Evolutionary conservation across 1,140 invertebrate species (phyloP).

Genomic region (Ips nitidus): DNA sequence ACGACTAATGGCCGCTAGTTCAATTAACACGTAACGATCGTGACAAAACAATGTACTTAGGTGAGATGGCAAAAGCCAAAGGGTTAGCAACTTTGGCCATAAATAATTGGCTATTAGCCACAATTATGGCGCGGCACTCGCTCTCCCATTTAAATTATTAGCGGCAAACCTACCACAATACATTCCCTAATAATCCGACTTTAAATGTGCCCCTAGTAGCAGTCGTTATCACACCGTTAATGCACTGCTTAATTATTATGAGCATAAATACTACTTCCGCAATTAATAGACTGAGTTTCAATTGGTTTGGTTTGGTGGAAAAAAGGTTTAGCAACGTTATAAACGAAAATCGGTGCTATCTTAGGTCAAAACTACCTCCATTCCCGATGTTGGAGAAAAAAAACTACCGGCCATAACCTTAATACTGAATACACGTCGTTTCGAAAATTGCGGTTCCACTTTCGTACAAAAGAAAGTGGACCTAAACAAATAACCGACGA

Average conservation of each 20-base stretch:
- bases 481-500: neutral
- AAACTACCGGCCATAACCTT: neutral
- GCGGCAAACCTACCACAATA: slow-evolving; percentile 21
- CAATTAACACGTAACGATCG: slow-evolving; percentile 18
- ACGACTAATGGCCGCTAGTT: slow-evolving; percentile 17
- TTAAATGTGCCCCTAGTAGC: slow-evolving; percentile 12
- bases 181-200: slow-evolving; percentile 28
- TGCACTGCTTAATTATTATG: slow-evolving; percentile 2
- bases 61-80: slow-evolving; percentile 16
- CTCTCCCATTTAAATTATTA: slow-evolving; percentile 28
- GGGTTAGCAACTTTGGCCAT: slow-evolving; percentile 26
- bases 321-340: no score
- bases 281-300: no score
- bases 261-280: no score
- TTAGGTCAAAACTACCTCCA: no score
- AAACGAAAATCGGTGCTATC: no score
- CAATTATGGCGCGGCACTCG: slow-evolving; percentile 26
- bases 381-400: neutral
- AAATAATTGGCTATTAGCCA: slow-evolving; percentile 33
- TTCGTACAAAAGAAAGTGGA: no score
- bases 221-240: slow-evolving; percentile 23
- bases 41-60: slow-evolving; percentile 8
- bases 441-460: neutral
- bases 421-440: neutral
- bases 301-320: no score